phyloP scores from a whole-genome alignment of 1,140 invertebrate species.

The Meloidogyne floridensis region DNA sequence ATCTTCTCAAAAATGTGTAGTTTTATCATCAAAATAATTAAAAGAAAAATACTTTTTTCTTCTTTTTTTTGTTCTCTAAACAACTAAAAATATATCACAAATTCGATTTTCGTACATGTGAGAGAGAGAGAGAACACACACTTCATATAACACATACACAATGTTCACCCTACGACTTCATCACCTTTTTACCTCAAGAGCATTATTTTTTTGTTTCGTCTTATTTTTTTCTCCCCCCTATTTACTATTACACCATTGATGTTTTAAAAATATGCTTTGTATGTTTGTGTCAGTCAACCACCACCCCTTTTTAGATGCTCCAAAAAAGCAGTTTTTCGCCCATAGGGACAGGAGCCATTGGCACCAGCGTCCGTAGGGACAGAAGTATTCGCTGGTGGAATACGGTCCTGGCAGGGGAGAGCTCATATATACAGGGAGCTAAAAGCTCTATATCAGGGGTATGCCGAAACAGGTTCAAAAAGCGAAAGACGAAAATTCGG shows the following conservation, averaged over 20 bases:
- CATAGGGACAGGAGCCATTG: background rate
- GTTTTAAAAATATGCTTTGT: constrained; percentile 4
- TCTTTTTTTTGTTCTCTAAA: background rate
- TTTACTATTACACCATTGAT: constrained; percentile 1
- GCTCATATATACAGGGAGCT: too few species aligned
- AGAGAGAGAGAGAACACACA: background rate
- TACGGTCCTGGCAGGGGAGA: too few species aligned
- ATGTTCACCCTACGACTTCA: constrained; percentile 3
- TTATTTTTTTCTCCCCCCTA: background rate
- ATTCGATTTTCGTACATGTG: background rate
- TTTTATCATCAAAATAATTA: constrained; percentile 4
- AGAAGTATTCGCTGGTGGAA: background rate
- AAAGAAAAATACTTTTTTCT: background rate
- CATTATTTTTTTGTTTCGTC: constrained; percentile 4
- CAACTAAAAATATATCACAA: background rate
- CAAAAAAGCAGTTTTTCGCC: background rate
- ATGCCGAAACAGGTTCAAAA: too few species aligned
- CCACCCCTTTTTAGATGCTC: background rate
- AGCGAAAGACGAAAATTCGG: too few species aligned
- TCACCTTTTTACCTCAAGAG: constrained; percentile 2
- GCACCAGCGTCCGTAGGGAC: too few species aligned
- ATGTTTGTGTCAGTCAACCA: background rate
- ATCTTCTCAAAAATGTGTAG: background rate
- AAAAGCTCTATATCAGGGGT: too few species aligned
- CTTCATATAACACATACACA: background rate